These are phyloP conservation scores for Drosophila sordidapex DNA, from an alignment of 2,888 invertebrate species.

Conservation along the genomic window DNA sequence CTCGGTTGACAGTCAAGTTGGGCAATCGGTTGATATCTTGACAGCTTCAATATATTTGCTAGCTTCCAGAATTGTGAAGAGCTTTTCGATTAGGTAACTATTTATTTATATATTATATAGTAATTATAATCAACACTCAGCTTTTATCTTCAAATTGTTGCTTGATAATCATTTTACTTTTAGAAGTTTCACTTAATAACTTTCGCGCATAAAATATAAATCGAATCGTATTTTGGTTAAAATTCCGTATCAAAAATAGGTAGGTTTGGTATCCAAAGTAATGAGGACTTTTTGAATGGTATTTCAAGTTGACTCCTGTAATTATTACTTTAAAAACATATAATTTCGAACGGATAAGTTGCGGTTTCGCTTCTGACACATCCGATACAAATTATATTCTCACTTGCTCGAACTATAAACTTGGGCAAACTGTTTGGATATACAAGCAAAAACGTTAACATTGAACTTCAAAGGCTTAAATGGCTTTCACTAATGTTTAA, in stretches of 20 bases:
- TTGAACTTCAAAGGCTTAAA: constrained; percentile 11
- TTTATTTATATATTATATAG: not conserved
- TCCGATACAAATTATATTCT: not conserved
- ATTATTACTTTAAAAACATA: not conserved
- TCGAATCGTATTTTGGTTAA: not conserved
- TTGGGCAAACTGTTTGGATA: not conserved
- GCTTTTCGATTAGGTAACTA: not conserved
- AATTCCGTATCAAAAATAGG: not conserved
- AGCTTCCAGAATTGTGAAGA: not conserved
- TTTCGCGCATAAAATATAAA: not conserved
- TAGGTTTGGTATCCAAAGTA: fast-evolving
- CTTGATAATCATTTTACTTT: not conserved
- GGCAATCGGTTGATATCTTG: not conserved
- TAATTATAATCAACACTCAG: not conserved
- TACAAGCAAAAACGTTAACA: constrained; percentile 1
- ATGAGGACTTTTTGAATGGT: not conserved
- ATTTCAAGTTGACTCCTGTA: not conserved
- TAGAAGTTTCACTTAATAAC: not conserved
- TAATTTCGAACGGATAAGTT: not conserved
- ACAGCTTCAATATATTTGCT: constrained; percentile 8
- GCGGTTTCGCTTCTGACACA: not conserved
- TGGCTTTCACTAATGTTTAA: constrained; percentile 18
- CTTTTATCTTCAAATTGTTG: not conserved
- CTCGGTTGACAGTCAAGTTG: not conserved
- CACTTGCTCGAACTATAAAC: not conserved